Evolutionary conservation across 2,888 invertebrate genomes (phyloP).

Genomic region (Pecten maximus): DNA sequence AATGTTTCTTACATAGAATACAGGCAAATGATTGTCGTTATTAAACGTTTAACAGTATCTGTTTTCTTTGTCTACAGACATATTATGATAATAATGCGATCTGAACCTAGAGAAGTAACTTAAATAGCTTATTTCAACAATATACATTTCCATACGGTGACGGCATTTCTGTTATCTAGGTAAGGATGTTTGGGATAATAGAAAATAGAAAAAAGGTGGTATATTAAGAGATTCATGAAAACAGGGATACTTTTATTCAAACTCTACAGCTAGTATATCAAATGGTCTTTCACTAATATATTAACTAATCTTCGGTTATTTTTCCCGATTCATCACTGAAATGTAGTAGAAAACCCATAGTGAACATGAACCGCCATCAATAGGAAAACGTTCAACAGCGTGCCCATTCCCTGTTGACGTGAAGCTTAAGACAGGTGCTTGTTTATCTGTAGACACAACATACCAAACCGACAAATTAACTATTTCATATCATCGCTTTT

Average conservation of each 20-base stretch:
- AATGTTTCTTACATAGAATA: not conserved
- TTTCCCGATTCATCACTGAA: too few species aligned
- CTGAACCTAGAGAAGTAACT: not conserved
- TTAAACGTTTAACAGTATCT: not conserved
- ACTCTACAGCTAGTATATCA: too few species aligned
- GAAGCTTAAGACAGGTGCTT: not conserved
- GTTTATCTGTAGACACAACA: not conserved
- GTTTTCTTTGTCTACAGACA: not conserved
- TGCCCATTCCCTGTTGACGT: not conserved
- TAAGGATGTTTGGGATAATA: not conserved
- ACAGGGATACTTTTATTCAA: too few species aligned
- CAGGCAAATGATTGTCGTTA: not conserved
- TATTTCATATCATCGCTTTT: not conserved
- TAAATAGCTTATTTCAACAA: not conserved
- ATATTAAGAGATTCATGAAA: too few species aligned
- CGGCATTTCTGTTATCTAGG: not conserved
- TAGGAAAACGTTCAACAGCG: not conserved
- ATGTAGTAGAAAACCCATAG: not conserved
- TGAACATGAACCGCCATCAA: not conserved
- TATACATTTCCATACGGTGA: not conserved
- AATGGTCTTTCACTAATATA: too few species aligned
- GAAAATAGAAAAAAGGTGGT: too few species aligned
- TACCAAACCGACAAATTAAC: not conserved
- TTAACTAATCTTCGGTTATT: too few species aligned
- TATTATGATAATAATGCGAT: slow-evolving; percentile 9